Evolutionary conservation across 2,113 vertebrate species (phyloP).

Genomic region (Larimichthys polyactis): DNA sequence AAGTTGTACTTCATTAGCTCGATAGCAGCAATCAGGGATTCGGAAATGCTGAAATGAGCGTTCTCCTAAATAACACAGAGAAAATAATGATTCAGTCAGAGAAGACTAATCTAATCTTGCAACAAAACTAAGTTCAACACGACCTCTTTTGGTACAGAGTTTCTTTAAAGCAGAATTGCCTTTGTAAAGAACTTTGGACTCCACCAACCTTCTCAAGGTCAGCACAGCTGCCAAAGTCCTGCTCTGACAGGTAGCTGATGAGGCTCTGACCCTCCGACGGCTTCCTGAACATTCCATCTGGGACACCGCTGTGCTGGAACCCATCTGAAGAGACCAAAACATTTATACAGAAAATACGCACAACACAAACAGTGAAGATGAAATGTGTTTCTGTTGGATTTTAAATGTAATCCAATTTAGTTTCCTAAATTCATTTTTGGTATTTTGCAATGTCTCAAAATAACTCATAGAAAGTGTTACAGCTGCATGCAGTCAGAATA

Average conservation of each 20-base stretch:
- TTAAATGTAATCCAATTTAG: background rate
- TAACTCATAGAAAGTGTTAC: background rate
- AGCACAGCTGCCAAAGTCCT: slow-evolving; percentile 99
- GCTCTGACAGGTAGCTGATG: slow-evolving; percentile 98
- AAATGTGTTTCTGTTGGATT: background rate
- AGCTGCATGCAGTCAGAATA: background rate
- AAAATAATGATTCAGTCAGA: background rate
- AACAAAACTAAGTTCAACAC: background rate
- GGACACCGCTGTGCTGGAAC: slow-evolving; percentile 81
- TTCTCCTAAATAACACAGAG: slow-evolving; percentile 88
- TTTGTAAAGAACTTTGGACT: background rate
- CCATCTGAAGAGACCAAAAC: slow-evolving; percentile 82
- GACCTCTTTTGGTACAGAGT: background rate
- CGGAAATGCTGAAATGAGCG: slow-evolving; percentile 98
- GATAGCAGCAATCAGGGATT: slow-evolving; percentile 97
- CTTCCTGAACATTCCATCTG: slow-evolving; percentile 95
- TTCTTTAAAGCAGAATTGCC: background rate
- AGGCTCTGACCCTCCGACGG: slow-evolving; percentile 97
- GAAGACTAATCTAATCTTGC: background rate
- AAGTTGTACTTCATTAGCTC: slow-evolving; percentile 99
- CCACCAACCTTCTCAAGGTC: slow-evolving; percentile 94
- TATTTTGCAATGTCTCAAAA: background rate
- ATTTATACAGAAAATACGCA: background rate
- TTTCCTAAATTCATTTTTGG: background rate
- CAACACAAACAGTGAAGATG: background rate